These are phyloP conservation scores for Odontamblyopus rebecca DNA, from an alignment of 2,797 vertebrate genomes.

Conservation along the genomic window DNA sequence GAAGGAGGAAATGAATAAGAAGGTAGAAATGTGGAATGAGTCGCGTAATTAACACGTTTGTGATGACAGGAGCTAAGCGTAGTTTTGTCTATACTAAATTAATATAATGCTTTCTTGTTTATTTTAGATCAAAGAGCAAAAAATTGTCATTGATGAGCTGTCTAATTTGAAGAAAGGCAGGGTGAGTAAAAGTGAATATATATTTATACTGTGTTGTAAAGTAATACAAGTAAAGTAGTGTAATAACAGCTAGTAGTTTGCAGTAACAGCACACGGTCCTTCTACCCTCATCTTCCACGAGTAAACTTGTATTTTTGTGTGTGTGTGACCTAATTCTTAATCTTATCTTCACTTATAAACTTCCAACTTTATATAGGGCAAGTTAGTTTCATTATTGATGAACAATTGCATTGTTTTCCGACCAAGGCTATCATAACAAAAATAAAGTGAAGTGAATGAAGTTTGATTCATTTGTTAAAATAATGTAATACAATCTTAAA, in stretches of 20 bases:
- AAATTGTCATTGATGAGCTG: conserved; percentile 89
- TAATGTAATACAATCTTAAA: background rate
- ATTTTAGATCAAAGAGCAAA: conserved; percentile 91
- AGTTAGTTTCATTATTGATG: too few relatives aligned
- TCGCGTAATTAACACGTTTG: background rate
- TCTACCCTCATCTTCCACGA: too few relatives aligned
- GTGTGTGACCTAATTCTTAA: background rate
- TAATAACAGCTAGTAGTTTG: background rate
- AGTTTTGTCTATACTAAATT: background rate
- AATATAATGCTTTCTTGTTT: background rate
- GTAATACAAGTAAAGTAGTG: too few relatives aligned
- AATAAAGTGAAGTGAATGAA: background rate
- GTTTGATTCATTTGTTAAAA: background rate
- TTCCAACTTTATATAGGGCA: background rate
- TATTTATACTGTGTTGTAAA: too few relatives aligned
- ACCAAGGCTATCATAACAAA: too few relatives aligned
- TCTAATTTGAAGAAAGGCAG: conserved; percentile 92
- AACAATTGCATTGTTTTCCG: too few relatives aligned
- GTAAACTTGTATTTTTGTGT: too few relatives aligned
- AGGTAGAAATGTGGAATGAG: conserved; percentile 55
- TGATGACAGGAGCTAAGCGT: background rate
- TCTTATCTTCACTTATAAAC: background rate
- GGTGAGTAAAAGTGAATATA: conserved; percentile 67
- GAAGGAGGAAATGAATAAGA: conserved; percentile 74
- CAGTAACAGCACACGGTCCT: background rate